Percentiles rank a stretch among this genome's conserved stretches.
Conservation (phyloP, 2,888 invertebrate species). For the Periphyllus acericola region DNA sequence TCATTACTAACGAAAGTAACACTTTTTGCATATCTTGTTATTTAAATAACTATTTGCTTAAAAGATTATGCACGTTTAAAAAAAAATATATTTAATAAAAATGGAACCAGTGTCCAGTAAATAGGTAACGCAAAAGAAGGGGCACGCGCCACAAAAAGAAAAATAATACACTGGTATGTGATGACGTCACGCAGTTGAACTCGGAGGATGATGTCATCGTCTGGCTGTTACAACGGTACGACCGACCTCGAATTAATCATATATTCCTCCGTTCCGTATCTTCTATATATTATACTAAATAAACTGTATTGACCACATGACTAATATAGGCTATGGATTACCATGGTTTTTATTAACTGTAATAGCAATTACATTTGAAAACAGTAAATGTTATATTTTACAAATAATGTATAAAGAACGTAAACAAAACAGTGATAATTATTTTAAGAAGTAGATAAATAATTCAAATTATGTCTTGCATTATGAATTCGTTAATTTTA, state of each 20-base stretch:
- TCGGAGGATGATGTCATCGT: slow-evolving; percentile 60
- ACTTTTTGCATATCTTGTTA: neutral
- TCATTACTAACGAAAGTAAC: neutral
- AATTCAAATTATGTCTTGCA: neutral
- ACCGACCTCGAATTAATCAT: slow-evolving; percentile 53
- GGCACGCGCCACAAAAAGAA: slow-evolving; percentile 16
- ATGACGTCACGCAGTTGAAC: slow-evolving; percentile 56
- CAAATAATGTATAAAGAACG: neutral
- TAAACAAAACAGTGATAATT: neutral
- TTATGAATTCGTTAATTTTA: neutral
- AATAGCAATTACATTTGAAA: neutral
- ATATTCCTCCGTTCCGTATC: slow-evolving; percentile 29
- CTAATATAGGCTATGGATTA: neutral
- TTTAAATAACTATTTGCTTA: neutral
- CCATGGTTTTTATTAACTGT: neutral
- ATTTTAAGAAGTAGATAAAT: neutral
- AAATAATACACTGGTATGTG: slow-evolving; percentile 54
- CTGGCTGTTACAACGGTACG: slow-evolving; percentile 48
- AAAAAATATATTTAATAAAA: slow-evolving; percentile 7
- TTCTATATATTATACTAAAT: neutral
- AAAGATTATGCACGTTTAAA: neutral
- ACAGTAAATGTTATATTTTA: neutral
- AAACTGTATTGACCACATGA: slow-evolving; percentile 43
- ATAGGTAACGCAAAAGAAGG: slow-evolving; percentile 17
- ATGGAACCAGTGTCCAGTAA: neutral